Base-by-base conservation (phyloP, 2,888 invertebrate species). In the Lithophane semibrunnea region DNA sequence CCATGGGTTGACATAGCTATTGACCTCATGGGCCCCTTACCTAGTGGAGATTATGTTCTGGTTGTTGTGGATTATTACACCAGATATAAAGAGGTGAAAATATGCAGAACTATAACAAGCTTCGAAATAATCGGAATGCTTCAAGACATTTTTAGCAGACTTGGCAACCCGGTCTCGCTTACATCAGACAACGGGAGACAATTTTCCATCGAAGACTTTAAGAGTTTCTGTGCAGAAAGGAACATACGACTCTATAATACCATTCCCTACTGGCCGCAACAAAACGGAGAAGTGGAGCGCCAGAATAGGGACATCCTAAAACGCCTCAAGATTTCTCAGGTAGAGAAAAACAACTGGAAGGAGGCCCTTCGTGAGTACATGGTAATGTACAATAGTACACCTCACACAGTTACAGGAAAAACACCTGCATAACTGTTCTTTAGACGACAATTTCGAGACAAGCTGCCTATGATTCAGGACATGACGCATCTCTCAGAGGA, bases 371-470 rank as follows among this genome's bases (percentile, higher is more conserved):
- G 42, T 0, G 77, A 88, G n/a, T 90, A 90, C 64, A 18, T 89
- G 9, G 78, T 67, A 1, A 89, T 88, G 89, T 88, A 91, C 71
- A 77, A 75, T 21, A 72, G 66, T 90, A 91, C 89, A 2, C 89
- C 91, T 13, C 91, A 91, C 73, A 60, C 78, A 10, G 86, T 88
- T 0, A 92, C 91, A 9, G 88, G 92, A 9, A 86, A 77, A 78
- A 71, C 87, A 10, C 89, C 89, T 0, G 56, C 88, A 29, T 87
- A 89, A 67, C 79, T 88, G 73, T 88, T 90, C 74, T 90, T 86
- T 56, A 74, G 71, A 37, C 73, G 91, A 9, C 37, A 81, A 52
- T 85, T 88, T 69, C 70, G 89, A 29, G 92, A 92, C 42, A 89
- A 89, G 63, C 71, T 86, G 13, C 88, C 88, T 0, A 68, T 72